phyloP scores from a whole-genome alignment of 2,888 invertebrate species.

The Galerucella nymphaeae region DNA sequence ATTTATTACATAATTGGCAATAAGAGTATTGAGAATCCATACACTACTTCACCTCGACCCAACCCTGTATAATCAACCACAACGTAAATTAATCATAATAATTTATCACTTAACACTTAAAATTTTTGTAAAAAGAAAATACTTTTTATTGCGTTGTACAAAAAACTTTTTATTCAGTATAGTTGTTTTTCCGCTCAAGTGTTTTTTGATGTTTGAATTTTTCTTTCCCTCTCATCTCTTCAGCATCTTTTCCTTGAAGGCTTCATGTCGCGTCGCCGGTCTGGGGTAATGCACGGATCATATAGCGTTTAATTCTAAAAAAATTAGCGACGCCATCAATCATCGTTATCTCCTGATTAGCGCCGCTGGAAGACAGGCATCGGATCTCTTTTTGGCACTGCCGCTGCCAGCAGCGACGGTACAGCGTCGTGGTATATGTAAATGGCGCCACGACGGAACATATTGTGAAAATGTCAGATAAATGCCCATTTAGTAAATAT shows the following conservation, averaged over 20 bases:
- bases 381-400: slow-evolving; percentile 41
- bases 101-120: no score
- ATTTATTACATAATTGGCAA: no score
- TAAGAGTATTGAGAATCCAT: no score
- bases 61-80: no score
- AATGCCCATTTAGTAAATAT: slow-evolving; percentile 17
- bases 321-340: slow-evolving; percentile 39
- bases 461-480: slow-evolving; percentile 39
- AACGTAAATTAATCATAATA: no score
- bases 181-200: no score
- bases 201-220: background rate
- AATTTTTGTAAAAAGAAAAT: no score
- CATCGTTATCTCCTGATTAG: slow-evolving; percentile 43
- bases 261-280: background rate
- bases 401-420: slow-evolving; percentile 10
- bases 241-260: background rate
- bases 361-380: slow-evolving; percentile 35
- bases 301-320: slow-evolving; percentile 35
- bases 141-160: no score
- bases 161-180: no score
- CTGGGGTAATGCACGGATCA: slow-evolving; percentile 14
- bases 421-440: slow-evolving; percentile 36
- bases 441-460: slow-evolving; percentile 37
- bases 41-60: no score
- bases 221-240: background rate